A percentile compares a stretch with the other conserved stretches of the same genome.
These are phyloP conservation scores for Pectinophora gossypiella DNA, from an alignment of 1,140 invertebrate species.

Conservation along the genomic window DNA sequence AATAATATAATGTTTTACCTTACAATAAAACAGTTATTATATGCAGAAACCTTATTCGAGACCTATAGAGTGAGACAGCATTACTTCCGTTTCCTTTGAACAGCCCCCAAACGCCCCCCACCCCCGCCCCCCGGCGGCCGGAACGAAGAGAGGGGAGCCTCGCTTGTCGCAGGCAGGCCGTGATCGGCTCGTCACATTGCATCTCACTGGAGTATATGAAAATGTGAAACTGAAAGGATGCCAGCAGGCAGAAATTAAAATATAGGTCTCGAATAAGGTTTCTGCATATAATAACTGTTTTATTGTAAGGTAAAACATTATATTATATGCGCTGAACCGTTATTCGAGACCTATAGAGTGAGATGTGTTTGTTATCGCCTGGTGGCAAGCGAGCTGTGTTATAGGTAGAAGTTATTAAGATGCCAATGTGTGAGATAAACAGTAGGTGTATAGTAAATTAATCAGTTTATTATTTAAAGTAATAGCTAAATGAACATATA, in stretches of 20 bases:
- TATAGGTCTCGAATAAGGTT: conserved; percentile 7
- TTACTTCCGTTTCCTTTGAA: background rate
- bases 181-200: background rate
- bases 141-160: too few relatives aligned
- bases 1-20: conserved; percentile 8
- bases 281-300: conserved; percentile 6
- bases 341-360: conserved; percentile 8
- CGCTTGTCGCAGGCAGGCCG: background rate
- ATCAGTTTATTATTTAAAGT: background rate
- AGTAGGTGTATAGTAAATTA: background rate
- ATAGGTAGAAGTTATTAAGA: background rate
- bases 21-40: conserved; percentile 7
- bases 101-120: background rate
- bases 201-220: background rate
- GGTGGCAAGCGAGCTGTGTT: background rate
- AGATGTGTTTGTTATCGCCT: conserved; percentile 10
- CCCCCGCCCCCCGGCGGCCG: background rate
- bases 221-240: background rate
- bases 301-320: conserved; percentile 6
- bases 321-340: conserved; percentile 6
- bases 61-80: conserved; percentile 6
- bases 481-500: background rate
- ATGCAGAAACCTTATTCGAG: conserved; percentile 5
- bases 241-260: background rate
- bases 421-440: conserved; percentile 5